A percentile compares a stretch with the other conserved stretches of the same genome.
Evolutionary conservation across 2,113 vertebrate species (phyloP).

Genomic region (Pollachius pollachius): DNA sequence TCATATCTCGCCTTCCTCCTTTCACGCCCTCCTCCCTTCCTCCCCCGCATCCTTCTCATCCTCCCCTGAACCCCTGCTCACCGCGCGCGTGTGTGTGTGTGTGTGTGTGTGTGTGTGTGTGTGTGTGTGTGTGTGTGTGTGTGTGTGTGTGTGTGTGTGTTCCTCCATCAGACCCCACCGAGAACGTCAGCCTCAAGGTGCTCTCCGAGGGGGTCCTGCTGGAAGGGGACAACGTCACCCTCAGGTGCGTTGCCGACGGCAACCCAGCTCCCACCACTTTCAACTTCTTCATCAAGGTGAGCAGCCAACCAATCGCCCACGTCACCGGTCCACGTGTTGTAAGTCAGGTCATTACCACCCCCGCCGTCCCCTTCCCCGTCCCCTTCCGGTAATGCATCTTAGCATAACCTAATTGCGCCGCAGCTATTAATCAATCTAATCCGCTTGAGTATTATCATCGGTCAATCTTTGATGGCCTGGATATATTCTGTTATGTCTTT

Average conservation of each 20-base stretch:
- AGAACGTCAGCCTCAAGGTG: constrained; percentile 84
- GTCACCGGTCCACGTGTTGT: too few relatives aligned
- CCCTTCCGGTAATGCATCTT: too few relatives aligned
- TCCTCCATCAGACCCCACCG: constrained; percentile 84
- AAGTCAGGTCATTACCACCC: too few relatives aligned
- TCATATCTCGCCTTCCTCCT: too few relatives aligned
- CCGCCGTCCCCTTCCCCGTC: too few relatives aligned
- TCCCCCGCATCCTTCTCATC: not conserved
- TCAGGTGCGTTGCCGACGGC: constrained; percentile 90
- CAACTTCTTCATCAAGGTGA: constrained; percentile 82
- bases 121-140: too few relatives aligned
- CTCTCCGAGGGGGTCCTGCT: constrained; percentile 73
- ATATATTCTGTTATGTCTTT: constrained; percentile 8
- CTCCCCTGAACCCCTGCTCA: not conserved
- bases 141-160: not conserved
- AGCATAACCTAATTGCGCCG: too few relatives aligned
- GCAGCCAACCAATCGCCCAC: too few relatives aligned
- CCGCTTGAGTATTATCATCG: too few relatives aligned
- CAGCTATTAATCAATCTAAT: too few relatives aligned
- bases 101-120: too few relatives aligned
- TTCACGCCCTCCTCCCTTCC: not conserved
- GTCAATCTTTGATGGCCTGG: too few relatives aligned
- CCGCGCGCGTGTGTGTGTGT: not conserved
- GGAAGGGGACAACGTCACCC: constrained; percentile 89
- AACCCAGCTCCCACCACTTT: constrained; percentile 90